These are phyloP conservation scores for Hydrotaea cyrtoneurina DNA, from an alignment of 2,888 invertebrate species.

Conservation along the genomic window DNA sequence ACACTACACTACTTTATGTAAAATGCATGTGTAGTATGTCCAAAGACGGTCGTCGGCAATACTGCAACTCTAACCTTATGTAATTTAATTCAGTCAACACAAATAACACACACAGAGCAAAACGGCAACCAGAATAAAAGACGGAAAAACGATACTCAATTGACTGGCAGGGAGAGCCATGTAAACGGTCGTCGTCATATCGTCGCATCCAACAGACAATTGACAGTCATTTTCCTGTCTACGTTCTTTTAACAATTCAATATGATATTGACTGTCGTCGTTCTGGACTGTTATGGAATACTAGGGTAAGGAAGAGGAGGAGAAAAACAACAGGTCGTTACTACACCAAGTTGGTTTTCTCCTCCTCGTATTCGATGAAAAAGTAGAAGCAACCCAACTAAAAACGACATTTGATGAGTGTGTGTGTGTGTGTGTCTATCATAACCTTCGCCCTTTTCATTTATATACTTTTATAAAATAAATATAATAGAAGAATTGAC, in stretches of 20 bases:
- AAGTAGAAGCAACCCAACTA: no score
- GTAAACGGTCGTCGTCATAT: not conserved
- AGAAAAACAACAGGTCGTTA: no score
- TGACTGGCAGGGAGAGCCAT: no score
- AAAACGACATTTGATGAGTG: not conserved
- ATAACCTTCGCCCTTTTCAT: slow-evolving; percentile 61
- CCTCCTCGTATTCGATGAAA: no score
- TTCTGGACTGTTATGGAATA: not conserved
- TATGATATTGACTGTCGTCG: not conserved
- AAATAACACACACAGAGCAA: not conserved
- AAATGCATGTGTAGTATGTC: no score
- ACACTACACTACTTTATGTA: no score
- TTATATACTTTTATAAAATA: slow-evolving; percentile 27
- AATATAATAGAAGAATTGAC: slow-evolving; percentile 44
- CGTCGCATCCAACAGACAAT: not conserved
- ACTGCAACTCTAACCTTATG: no score
- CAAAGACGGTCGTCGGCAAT: no score
- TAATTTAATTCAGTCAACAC: slow-evolving; percentile 8
- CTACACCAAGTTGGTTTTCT: no score
- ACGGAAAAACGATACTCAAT: no score
- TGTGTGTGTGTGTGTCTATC: not conserved
- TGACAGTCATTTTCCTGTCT: slow-evolving; percentile 6
- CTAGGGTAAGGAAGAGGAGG: not conserved
- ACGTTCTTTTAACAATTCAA: not conserved
- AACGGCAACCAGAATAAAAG: no score